Evolutionary conservation across 1,140 invertebrate genomes (phyloP).

Genomic region (Lethrus apterus): DNA sequence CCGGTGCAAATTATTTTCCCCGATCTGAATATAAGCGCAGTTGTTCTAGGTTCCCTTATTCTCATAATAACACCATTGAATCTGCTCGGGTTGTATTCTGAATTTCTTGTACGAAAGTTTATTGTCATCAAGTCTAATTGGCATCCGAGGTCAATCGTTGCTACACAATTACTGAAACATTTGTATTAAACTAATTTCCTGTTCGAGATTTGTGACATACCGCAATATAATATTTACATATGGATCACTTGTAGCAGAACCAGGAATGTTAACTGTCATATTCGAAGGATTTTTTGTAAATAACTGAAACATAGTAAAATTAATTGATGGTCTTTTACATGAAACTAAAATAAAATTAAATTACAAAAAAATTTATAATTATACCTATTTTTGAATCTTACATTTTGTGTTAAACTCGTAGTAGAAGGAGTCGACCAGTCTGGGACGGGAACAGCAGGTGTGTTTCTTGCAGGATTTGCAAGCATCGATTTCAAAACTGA

Average conservation of each 20-base stretch:
- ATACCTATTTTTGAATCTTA: not conserved
- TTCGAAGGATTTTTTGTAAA: conserved; percentile 14
- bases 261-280: conserved; percentile 33
- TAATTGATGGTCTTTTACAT: not conserved
- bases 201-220: conserved; percentile 28
- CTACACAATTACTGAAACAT: conserved; percentile 78
- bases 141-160: conserved; percentile 86
- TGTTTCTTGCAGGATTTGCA: conserved; percentile 28
- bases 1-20: conserved; percentile 99
- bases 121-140: conserved; percentile 84
- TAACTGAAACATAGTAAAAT: conserved; percentile 1
- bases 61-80: conserved; percentile 99
- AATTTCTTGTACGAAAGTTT: conserved; percentile 93
- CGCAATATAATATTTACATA: conserved; percentile 36
- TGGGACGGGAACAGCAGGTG: conserved; percentile 36
- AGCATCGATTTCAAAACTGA: conserved; percentile 32
- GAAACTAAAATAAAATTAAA: not conserved
- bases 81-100: conserved; percentile 96
- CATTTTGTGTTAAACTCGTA: not conserved
- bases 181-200: conserved; percentile 14
- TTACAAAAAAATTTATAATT: not conserved
- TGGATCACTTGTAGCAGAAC: conserved; percentile 31
- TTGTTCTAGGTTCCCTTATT: conserved; percentile 92
- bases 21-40: conserved; percentile 94
- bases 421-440: conserved; percentile 29